Base-by-base conservation (phyloP, 2,113 vertebrate genomes). In the Gallinago paraguaiae region DNA sequence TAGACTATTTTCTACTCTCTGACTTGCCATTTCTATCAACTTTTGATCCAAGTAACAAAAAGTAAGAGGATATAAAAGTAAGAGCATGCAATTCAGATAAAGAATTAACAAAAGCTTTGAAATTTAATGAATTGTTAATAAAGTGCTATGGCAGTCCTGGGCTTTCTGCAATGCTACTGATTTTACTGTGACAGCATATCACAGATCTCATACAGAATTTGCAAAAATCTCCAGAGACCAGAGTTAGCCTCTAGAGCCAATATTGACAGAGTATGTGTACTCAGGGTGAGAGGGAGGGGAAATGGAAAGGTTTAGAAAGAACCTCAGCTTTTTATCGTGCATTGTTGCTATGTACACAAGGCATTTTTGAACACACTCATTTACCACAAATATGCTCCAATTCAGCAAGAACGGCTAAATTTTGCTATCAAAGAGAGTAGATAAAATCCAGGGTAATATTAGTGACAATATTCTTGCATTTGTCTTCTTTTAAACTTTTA, bases 101-200 rank as follows among this genome's bases (percentile, higher is more conserved):
- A 76, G 45, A 11, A 35, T 72, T 86, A 91, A 89, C 19, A 20
- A 71, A 57, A 72, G 65, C 86, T 82, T 65, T 60, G 61, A 79
- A 92, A 93, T 76, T 8, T 43, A 92, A 37, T 69, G 25, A 82
- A 85, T 95, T 82, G 92, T 64, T 93, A 86, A 88, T 64, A 46
- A 77, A 91, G 50, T 53, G 35, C 51, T 82, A 82, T 1, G 6
- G 59, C 35, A 87, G 89, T 57, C 45, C 90, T 69, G 53, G 23
- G 86, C 63, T 79, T 82, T 76, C 88, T 91, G 74, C 88, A 96
- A 63, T 1, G 2, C 14, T n/a, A 45, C 16, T 65, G 82, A 54
- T 83, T 64, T 45, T 78, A 75, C 48, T 60, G 83, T 25, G 43
- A 75, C 4, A 4, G 48, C 31, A 11, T 43, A 63, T 43, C 70